A percentile compares a stretch with the other conserved stretches of the same genome.
These are phyloP conservation scores for Hydrocynus forskahlii DNA, from an alignment of 2,797 vertebrate species.

Conservation along the genomic window DNA sequence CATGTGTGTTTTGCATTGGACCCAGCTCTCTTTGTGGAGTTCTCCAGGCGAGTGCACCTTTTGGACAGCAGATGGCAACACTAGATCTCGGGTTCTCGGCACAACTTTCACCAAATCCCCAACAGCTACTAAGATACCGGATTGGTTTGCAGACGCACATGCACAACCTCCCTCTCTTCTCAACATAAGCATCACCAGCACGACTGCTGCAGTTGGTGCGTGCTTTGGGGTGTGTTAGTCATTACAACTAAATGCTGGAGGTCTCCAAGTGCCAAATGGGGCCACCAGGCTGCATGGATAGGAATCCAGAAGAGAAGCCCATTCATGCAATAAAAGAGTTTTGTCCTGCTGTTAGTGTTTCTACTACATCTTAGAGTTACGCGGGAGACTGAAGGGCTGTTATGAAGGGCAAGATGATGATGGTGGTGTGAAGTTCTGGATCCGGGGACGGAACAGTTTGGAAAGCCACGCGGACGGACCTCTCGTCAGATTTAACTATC, in stretches of 20 bases:
- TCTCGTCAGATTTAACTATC: background rate
- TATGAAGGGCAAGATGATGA: background rate
- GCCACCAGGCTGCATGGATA: background rate
- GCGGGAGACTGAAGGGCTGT: background rate
- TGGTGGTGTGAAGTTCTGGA: slow-evolving; percentile 16
- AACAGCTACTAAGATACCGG: slow-evolving; percentile 29
- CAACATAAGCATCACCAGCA: background rate
- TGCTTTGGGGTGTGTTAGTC: slow-evolving; percentile 14
- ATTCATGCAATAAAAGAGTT: background rate
- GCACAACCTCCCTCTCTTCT: slow-evolving; percentile 18
- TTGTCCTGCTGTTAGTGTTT: background rate
- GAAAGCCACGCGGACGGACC: background rate
- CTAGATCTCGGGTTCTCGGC: background rate
- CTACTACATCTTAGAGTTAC: background rate
- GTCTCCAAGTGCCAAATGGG: background rate
- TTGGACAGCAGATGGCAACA: slow-evolving; percentile 47
- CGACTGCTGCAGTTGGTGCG: slow-evolving; percentile 58
- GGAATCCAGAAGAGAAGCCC: background rate
- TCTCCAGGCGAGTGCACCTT: background rate
- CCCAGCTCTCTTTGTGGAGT: no score
- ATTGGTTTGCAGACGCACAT: slow-evolving; percentile 48
- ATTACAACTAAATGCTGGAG: slow-evolving; percentile 16
- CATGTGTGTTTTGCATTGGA: no score
- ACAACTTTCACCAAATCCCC: background rate
- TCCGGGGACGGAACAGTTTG: background rate